Evolutionary conservation across 1,140 invertebrate genomes (phyloP).

Genomic region (Conus ventricosus): DNA sequence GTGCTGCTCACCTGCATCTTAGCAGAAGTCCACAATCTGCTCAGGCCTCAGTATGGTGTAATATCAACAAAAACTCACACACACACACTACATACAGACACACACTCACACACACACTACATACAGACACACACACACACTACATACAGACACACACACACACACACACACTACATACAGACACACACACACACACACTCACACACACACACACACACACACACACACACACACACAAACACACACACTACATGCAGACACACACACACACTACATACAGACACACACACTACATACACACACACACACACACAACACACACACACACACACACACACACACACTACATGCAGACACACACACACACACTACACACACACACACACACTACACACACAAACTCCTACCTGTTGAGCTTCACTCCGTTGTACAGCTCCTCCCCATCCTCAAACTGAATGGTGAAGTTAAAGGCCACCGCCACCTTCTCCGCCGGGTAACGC

Average conservation of each 20-base stretch:
- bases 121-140: too few relatives aligned
- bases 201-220: too few relatives aligned
- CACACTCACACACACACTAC: too few relatives aligned
- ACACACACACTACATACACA: background rate
- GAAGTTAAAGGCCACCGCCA: constrained; percentile 72
- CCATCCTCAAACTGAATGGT: constrained; percentile 72
- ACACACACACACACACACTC: background rate
- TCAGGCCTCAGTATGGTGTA: too few relatives aligned
- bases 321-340: background rate
- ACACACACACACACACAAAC: too few relatives aligned
- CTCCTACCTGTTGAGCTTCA: constrained; percentile 62
- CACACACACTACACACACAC: background rate
- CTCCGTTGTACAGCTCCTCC: constrained; percentile 65
- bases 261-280: background rate
- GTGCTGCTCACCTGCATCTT: too few relatives aligned
- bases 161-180: background rate
- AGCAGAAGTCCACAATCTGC: too few relatives aligned
- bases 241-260: background rate
- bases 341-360: background rate
- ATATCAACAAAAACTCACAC: too few relatives aligned
- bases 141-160: too few relatives aligned
- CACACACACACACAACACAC: background rate
- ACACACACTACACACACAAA: background rate
- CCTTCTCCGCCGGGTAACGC: constrained; percentile 61
- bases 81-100: too few relatives aligned